Base-by-base conservation (phyloP, 2,797 vertebrate genomes). In the Amphiprion clarkii region DNA sequence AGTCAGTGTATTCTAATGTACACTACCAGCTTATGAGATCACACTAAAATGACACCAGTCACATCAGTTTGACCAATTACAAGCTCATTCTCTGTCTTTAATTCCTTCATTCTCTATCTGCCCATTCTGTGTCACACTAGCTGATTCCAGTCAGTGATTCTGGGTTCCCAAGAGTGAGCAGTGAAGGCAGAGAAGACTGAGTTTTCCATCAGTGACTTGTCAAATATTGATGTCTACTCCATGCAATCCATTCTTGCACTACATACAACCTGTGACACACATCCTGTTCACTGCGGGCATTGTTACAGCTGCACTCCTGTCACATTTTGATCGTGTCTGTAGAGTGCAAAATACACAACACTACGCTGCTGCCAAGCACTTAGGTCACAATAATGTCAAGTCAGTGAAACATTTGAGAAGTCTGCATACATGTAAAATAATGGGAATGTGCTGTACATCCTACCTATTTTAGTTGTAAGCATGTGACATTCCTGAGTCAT, bases 151-250 rank as follows among this genome's bases (percentile, higher is more conserved):
- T 17, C 33, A 21, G 54, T 48, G 7, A 55, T 67, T 33, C 19
- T 52, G 23, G 14, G 5, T 12, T 74, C 74, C 51, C 58, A 12
- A 7, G 27, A 60, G 27, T 69, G 27, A 69, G 67, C 27, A 31
- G 27, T 36, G 27, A 39, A 64, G 14, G 17, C 51, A 77, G 55
- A 39, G n/a, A 52, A 66, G 39, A 23, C 56, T 33, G 23, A 44
- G 19, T 64, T 72, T 75, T 70, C 67, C 73, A 76, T 70, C 67
- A 74, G 39, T 55, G 56, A n/a, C 72, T 68, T 76, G 69, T 86
- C 77, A 85, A 83, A 81, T 79, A 82, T 76, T 64, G 49, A 83
- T 81, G 59, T 59, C 55, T 61, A 39, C 29, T 31, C 57, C 0
- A 1, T 60, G 39, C 40, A 44, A 40, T 78, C 36, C 39, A 51